phyloP scores from a whole-genome alignment of 2,113 vertebrate species.

The Cheirogaleus medius region DNA sequence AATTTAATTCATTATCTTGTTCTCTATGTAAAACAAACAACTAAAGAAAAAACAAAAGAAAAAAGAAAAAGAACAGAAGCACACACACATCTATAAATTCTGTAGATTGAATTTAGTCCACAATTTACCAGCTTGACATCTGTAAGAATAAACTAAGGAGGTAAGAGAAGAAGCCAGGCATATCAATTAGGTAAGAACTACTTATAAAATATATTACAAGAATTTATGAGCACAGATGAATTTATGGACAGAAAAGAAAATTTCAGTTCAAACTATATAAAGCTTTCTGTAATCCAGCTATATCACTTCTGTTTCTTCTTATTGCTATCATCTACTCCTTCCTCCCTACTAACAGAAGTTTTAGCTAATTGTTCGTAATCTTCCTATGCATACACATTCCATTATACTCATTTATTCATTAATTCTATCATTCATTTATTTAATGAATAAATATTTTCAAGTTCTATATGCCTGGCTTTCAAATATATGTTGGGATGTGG shows the following conservation, averaged over 20 bases:
- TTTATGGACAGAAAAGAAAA: background rate
- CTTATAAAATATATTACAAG: background rate
- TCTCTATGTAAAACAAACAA: background rate
- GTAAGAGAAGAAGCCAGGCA: background rate
- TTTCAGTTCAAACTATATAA: background rate
- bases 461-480: background rate
- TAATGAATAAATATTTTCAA: background rate
- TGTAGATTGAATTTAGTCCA: background rate
- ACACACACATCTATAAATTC: too few relatives aligned
- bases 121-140: background rate
- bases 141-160: background rate
- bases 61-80: background rate
- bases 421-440: background rate
- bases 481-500: background rate
- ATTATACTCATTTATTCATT: background rate
- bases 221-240: background rate
- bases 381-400: background rate
- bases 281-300: background rate
- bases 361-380: background rate
- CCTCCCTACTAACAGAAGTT: background rate
- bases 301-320: background rate
- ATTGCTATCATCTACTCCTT: background rate
- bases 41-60: background rate
- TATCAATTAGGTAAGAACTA: background rate
- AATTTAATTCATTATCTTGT: background rate